Evolutionary conservation across 2,113 vertebrate genomes (phyloP), one percentile per base, ranked within the genome.

Genomic region (Antechinus stuartii): DNA sequence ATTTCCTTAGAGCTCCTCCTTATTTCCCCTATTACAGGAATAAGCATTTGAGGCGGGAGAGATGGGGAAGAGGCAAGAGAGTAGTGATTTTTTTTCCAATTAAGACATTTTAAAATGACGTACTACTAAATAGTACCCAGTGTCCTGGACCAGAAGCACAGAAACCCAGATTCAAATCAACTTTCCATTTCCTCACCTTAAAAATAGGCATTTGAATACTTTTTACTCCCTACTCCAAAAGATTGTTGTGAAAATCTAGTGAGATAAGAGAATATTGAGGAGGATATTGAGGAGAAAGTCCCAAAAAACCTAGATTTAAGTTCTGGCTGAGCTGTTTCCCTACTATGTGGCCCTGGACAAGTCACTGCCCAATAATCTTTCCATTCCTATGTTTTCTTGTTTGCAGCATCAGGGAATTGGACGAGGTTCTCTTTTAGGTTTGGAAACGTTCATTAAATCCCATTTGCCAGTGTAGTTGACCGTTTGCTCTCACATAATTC

Each of bases 251-350:
- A 49, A 26, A n/a, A 90, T 57, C 91, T 27, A 92, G 92, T 57
- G 3, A 9, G 27, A 8, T 95, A 55, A 46, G 92, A 22, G 12
- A 54, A 57, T 93, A 76, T 23, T 0, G 0, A 27, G 23, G 50
- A 49, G 49, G 49, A 49, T 14, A 12, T 8, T 4, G 52, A 11
- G 4, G 30, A 3, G 0, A 61, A 92, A 91, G 54, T 0, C 55
- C 0, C 1, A 49, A 2, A 0, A 54, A 54, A 25, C 6, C 53
- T 14, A 49, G 30, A 47, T n/a, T 50, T 25, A 8, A 16, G 16
- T 14, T 68, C 5, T 0, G 0, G 0, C 35, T 19, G 50, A 2
- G 0, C 24, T 1, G 3, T 52, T 91, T 9, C 0, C 61, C 2
- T 12, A 26, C 91, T 25, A 25, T 1, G 35, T 25, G 42, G 26